These are phyloP conservation scores for Caerostris extrusa DNA, from an alignment of 1,140 invertebrate species.

Conservation along the genomic window DNA sequence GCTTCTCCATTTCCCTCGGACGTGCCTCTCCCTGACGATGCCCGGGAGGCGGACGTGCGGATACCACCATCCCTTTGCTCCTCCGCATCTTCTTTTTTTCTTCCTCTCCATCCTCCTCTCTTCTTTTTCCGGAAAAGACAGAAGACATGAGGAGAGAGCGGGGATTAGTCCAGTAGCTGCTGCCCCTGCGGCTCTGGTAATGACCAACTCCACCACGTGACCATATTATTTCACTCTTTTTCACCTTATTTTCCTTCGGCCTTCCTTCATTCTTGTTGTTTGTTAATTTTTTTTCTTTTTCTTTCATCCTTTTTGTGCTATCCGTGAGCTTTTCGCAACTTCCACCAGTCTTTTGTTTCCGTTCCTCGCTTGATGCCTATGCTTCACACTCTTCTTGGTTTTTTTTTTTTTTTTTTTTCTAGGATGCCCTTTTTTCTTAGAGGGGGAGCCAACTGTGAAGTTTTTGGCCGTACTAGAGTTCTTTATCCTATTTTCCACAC, in stretches of 20 bases:
- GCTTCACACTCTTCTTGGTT: background rate
- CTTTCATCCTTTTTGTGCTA: conserved; percentile 18
- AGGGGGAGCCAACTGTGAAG: background rate
- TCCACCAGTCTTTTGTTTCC: conserved; percentile 68
- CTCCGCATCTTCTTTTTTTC: conserved; percentile 14
- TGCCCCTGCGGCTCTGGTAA: conserved; percentile 67
- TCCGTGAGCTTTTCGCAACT: background rate
- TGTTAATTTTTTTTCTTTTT: conserved; percentile 27
- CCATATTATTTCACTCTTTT: conserved; percentile 77
- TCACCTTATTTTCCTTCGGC: conserved; percentile 67
- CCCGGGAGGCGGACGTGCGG: conserved; percentile 71
- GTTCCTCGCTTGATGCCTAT: background rate
- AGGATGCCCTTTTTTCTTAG: background rate
- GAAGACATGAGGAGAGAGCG: background rate
- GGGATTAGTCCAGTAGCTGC: conserved; percentile 52
- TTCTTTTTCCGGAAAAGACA: conserved; percentile 46
- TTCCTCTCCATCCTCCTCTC: background rate
- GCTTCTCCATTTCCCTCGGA: conserved; percentile 77
- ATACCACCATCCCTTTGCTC: conserved; percentile 64
- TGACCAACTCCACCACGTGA: conserved; percentile 75
- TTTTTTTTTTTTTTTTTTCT: background rate
- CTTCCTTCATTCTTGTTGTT: background rate
- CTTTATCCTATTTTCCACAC: background rate
- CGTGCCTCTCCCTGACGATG: conserved; percentile 73
- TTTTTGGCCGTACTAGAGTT: background rate